These are phyloP conservation scores for Capricornis sumatraensis DNA, from an alignment of 2,113 vertebrate genomes.

Conservation along the genomic window DNA sequence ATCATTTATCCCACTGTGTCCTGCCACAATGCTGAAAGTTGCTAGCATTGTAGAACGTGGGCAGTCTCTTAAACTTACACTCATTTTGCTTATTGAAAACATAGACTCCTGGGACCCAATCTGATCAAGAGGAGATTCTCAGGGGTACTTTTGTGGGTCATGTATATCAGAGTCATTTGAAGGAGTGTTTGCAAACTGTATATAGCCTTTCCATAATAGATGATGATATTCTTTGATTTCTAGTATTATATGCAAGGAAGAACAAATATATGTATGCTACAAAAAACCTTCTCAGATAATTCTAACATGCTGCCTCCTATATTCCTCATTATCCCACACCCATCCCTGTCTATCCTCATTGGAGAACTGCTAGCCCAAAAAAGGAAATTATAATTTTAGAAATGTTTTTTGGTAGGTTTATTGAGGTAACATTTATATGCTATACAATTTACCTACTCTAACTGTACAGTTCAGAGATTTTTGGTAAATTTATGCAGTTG, in stretches of 20 bases:
- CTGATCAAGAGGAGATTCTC: not conserved
- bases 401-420: not conserved
- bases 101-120: not conserved
- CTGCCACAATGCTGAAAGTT: not conserved
- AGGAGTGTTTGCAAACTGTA: not conserved
- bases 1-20: not conserved
- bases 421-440: not conserved
- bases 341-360: not conserved
- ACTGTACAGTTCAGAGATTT: not conserved
- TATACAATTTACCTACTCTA: not conserved
- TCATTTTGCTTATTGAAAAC: not conserved
- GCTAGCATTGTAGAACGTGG: not conserved
- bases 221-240: not conserved
- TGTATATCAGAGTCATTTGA: not conserved
- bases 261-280: not conserved
- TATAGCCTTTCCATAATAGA: not conserved
- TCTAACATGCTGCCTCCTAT: not conserved
- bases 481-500: not conserved
- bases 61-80: not conserved
- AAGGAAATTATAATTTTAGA: not conserved
- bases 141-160: not conserved
- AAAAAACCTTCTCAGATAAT: not conserved
- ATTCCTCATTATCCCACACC: not conserved
- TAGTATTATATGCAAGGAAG: not conserved
- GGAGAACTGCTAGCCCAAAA: not conserved